These are phyloP conservation scores for Oenanthe oenanthe DNA, from an alignment of 2,113 vertebrate species.

Conservation along the genomic window DNA sequence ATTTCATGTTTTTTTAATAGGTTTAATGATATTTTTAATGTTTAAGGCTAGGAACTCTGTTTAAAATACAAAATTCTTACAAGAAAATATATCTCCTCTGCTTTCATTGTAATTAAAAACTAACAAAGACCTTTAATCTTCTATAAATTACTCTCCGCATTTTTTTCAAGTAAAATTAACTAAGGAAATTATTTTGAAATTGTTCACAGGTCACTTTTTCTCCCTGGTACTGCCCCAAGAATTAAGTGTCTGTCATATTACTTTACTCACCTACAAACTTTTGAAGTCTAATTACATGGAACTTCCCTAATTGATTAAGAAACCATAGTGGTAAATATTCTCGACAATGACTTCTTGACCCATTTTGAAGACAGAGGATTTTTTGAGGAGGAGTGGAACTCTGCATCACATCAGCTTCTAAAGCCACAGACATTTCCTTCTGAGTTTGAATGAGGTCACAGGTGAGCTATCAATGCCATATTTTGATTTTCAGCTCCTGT, in stretches of 20 bases:
- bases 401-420: slow-evolving; percentile 61
- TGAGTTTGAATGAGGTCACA: slow-evolving; percentile 57
- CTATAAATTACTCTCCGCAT: neutral
- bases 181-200: neutral
- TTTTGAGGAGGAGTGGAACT: slow-evolving; percentile 63
- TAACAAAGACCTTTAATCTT: neutral
- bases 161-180: neutral
- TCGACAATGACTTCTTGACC: slow-evolving; percentile 76
- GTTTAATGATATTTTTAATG: neutral
- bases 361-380: slow-evolving; percentile 48
- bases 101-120: neutral
- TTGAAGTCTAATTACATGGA: neutral
- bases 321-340: slow-evolving; percentile 67
- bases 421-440: slow-evolving; percentile 78
- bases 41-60: neutral
- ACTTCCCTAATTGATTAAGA: slow-evolving; percentile 44
- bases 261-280: neutral
- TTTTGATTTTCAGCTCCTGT: neutral
- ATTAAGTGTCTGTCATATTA: neutral
- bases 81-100: neutral
- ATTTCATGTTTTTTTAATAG: neutral
- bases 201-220: neutral
- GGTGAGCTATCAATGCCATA: slow-evolving; percentile 20
- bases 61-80: neutral
- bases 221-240: neutral